Evolutionary conservation across 2,113 vertebrate genomes (phyloP), one percentile per base, ranked within the genome.

Genomic region (Acrocephalus arundinaceus): DNA sequence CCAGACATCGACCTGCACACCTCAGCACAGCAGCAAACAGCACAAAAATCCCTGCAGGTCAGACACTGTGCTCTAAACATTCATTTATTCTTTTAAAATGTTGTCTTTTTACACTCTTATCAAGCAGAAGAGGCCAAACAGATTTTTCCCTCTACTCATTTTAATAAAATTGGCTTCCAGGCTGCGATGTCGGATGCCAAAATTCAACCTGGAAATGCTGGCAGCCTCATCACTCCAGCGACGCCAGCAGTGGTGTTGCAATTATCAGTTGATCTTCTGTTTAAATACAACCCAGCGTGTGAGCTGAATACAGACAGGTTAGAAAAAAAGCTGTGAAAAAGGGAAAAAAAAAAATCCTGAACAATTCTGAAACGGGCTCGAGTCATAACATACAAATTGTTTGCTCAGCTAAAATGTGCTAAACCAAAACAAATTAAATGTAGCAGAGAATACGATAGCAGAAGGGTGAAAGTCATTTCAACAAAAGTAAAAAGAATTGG

Each of bases 251-350:
- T 93, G 92, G 93, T 96, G 95, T 93, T 93, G 93, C 93, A 97
- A 94, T 97, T 97, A 97, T 97, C 95, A 94, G 92, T 84, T 97
- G 96, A 97, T 97, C 93, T 94, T 88, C 96, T 95, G 94, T 96
- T 97, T 97, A 97, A 97, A 97, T 96, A 97, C 92, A 97, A 88
- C 95, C 87, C 94, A 97, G 93, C 92, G 2, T 97, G 93, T 96
- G 92, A 97, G 90, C 90, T 87, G 96, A 96, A 94, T 94, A 57
- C 82, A 96, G 93, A 95, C 92, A 96, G 93, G 79, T 84, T 87
- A 39, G 54, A 57, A 94, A 93, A 85, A 83, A 92, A 96, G 30
- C 82, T 96, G 94, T 81, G 89, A 94, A 93, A 90, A 85, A 76
- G 28, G 25, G 2, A 13, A 51, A 54, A 72, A 73, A 78, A 72